Percentiles rank a stretch among this genome's conserved stretches.
These are phyloP conservation scores for Odontophorus gujanensis DNA, from an alignment of 2,113 vertebrate genomes.

Conservation along the genomic window DNA sequence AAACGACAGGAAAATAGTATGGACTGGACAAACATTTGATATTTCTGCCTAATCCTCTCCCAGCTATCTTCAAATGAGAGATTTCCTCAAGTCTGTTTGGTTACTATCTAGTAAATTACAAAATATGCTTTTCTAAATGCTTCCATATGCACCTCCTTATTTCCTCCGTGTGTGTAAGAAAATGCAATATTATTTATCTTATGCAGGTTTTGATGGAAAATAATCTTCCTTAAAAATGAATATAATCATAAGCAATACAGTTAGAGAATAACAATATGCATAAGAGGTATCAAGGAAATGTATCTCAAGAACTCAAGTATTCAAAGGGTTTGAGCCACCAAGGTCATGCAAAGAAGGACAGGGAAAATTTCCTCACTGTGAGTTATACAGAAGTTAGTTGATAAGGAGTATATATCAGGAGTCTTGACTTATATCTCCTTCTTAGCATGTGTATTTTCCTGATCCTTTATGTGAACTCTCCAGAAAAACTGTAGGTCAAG, in stretches of 20 bases:
- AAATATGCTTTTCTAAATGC: background rate
- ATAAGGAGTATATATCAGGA: background rate
- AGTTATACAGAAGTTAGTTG: background rate
- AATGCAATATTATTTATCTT: background rate
- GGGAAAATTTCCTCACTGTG: background rate
- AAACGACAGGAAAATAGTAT: background rate
- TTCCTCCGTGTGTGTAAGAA: background rate
- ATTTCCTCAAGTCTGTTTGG: background rate
- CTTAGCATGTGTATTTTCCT: background rate
- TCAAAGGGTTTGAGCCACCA: background rate
- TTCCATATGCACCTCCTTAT: background rate
- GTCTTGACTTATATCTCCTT: background rate
- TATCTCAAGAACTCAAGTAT: background rate
- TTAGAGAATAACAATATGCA: background rate
- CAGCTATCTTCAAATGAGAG: background rate
- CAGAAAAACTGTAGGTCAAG: background rate
- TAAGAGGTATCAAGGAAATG: background rate
- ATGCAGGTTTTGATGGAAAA: background rate
- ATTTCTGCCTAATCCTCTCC: background rate
- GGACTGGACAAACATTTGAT: background rate
- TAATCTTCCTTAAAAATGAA: background rate
- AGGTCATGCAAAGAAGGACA: background rate
- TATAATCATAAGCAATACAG: background rate
- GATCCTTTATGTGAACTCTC: background rate
- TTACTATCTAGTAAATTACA: background rate